phyloP scores from a whole-genome alignment of 2,888 invertebrate species.

The Abrostola tripartita region DNA sequence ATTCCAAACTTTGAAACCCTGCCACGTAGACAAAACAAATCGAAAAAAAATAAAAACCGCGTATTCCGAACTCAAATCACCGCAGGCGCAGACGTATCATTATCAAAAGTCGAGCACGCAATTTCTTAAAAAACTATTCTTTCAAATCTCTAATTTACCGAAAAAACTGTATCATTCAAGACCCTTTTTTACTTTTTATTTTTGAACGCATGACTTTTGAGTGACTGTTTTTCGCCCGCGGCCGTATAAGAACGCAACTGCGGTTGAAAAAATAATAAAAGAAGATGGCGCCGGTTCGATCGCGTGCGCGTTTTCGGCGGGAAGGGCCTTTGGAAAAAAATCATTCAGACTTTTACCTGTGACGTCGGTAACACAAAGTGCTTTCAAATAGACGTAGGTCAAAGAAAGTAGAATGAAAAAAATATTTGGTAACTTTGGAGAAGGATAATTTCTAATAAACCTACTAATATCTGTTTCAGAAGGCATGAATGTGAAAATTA shows the following conservation, averaged over 20 bases:
- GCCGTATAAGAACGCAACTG: conserved; percentile 80
- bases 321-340: conserved; percentile 73
- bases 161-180: conserved; percentile 87
- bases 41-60: conserved; percentile 53
- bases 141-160: conserved; percentile 85
- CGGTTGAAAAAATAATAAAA: conserved; percentile 74
- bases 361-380: conserved; percentile 75
- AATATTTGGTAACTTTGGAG: not conserved
- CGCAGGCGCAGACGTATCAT: conserved; percentile 77
- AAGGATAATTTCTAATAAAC: too few relatives aligned
- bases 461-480: too few relatives aligned
- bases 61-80: conserved; percentile 56
- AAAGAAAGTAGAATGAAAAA: conserved; percentile 41
- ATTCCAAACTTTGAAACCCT: conserved; percentile 13
- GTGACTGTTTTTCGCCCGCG: conserved; percentile 84
- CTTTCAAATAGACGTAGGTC: conserved; percentile 57
- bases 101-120: conserved; percentile 80
- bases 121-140: conserved; percentile 77
- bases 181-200: conserved; percentile 76
- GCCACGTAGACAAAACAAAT: conserved; percentile 36
- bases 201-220: conserved; percentile 86
- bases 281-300: conserved; percentile 78
- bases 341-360: conserved; percentile 78
- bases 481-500: too few relatives aligned
- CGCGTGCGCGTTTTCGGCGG: conserved; percentile 80